phyloP scores from a whole-genome alignment of 2,113 vertebrate species.

The Indicator indicator region DNA sequence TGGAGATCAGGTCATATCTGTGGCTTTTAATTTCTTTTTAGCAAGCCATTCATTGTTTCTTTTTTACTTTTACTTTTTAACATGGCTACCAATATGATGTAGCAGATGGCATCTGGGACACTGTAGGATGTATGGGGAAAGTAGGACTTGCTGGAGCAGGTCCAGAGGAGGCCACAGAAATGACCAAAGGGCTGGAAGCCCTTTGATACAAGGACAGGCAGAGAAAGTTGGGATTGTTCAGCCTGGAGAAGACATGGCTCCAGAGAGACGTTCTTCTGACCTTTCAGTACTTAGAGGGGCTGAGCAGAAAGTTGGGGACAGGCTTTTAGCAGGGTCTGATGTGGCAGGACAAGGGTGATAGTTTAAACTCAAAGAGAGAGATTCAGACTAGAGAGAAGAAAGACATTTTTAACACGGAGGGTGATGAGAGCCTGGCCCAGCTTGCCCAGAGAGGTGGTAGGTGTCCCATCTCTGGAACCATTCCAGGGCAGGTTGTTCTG shows the following conservation, averaged over 20 bases:
- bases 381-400: neutral
- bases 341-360: neutral
- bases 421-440: neutral
- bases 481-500: neutral
- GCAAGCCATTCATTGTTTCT: neutral
- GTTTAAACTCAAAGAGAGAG: neutral
- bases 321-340: neutral
- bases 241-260: neutral
- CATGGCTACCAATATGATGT: fast-evolving
- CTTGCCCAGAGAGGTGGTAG: neutral
- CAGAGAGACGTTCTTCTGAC: neutral
- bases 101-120: fast-evolving
- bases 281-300: neutral
- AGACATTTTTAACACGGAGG: neutral
- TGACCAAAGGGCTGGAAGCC: neutral
- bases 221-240: neutral
- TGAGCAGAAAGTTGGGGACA: neutral
- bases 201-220: neutral
- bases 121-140: neutral
- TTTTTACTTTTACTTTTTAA: neutral
- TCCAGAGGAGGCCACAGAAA: neutral
- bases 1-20: neutral
- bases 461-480: neutral
- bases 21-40: fast-evolving
- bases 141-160: neutral